Percentiles rank a stretch among this genome's conserved stretches.
These are phyloP conservation scores for Bucco capensis DNA, from an alignment of 2,113 vertebrate species.

Conservation along the genomic window DNA sequence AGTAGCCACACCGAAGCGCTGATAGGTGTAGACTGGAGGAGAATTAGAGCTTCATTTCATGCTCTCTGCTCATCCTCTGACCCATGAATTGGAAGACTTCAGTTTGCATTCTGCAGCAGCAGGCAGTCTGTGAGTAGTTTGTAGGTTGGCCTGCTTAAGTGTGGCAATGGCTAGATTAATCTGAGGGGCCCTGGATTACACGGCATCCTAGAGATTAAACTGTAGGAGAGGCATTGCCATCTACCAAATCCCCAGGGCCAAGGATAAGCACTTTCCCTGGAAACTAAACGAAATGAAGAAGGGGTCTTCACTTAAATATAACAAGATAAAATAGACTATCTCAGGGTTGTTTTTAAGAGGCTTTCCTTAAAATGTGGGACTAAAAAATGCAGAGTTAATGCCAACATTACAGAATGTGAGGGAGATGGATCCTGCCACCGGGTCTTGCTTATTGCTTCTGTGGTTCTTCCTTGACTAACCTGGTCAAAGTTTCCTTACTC, in stretches of 20 bases:
- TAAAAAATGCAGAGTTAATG: not conserved
- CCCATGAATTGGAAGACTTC: not conserved
- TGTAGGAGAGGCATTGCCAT: not conserved
- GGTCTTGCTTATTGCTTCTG: conserved; percentile 54
- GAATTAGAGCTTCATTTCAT: not conserved
- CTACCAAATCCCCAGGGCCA: not conserved
- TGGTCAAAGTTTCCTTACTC: conserved; percentile 63
- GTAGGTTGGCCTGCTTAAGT: not conserved
- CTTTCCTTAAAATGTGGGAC: conserved; percentile 2
- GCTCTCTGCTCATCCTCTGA: not conserved
- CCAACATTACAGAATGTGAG: not conserved
- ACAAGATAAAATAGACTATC: not conserved
- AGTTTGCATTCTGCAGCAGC: not conserved
- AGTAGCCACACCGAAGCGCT: not conserved
- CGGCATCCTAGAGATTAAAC: no score
- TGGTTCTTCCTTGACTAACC: conserved; percentile 34
- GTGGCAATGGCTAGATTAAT: not conserved
- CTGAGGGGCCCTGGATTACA: not conserved
- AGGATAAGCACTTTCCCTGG: not conserved
- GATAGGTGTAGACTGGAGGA: not conserved
- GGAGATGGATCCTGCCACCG: conserved; percentile 48
- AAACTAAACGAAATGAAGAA: not conserved
- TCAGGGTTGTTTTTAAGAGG: not conserved
- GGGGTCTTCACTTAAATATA: not conserved
- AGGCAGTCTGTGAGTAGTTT: not conserved